Percentiles rank a stretch among this genome's conserved stretches.
Conservation (phyloP, 2,113 vertebrate species). For the Rhinoderma darwinii region DNA sequence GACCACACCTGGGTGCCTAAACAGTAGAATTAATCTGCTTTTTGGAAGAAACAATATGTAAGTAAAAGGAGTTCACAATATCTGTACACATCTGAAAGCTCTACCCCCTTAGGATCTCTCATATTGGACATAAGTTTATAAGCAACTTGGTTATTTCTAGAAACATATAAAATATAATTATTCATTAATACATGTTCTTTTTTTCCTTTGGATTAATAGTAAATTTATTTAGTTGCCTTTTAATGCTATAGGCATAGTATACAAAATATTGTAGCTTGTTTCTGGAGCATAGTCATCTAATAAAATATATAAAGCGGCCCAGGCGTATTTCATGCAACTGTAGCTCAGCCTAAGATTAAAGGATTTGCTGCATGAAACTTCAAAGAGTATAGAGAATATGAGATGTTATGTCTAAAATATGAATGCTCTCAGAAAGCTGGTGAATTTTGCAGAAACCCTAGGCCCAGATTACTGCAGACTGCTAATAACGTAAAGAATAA, state of each 20-base stretch:
- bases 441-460: conserved; percentile 2
- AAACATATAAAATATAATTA: background rate
- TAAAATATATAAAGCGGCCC: conserved; percentile 7
- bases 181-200: background rate
- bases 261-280: background rate
- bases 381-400: conserved; percentile 40
- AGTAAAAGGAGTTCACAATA: no score
- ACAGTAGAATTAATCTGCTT: no score
- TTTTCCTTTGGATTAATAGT: background rate
- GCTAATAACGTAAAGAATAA: background rate
- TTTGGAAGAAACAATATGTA: no score
- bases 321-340: conserved; percentile 43
- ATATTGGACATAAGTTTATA: background rate
- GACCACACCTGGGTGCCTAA: no score
- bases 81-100: no score
- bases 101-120: background rate
- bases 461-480: background rate
- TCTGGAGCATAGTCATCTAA: conserved; percentile 28
- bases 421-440: conserved; percentile 11
- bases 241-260: background rate
- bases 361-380: conserved; percentile 48
- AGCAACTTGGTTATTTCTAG: no score
- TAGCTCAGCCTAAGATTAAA: conserved; percentile 36
- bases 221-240: conserved; percentile 1
- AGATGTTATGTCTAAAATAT: conserved; percentile 35